Conservation (phyloP, 2,113 vertebrate species). For the Climacteris rufus region DNA sequence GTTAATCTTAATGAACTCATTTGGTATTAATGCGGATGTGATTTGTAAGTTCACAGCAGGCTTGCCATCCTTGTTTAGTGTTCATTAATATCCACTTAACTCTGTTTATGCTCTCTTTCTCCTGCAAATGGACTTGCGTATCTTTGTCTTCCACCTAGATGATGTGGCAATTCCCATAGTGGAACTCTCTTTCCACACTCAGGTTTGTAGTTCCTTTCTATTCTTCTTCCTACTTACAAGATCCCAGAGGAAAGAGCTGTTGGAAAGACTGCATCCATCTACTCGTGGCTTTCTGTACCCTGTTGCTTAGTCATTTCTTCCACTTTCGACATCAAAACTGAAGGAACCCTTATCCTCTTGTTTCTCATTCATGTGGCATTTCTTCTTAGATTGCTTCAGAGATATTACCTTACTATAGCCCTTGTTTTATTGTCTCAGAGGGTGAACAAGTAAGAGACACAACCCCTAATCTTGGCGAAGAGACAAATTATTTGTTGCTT, state of each 20-base stretch:
- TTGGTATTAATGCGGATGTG: conserved; percentile 68
- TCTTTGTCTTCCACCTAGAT: conserved; percentile 11
- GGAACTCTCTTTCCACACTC: neutral
- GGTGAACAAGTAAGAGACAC: neutral
- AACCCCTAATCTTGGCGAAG: neutral
- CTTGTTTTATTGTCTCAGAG: neutral
- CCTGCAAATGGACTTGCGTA: neutral
- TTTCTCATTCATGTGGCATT: neutral
- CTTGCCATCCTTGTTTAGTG: conserved; percentile 46
- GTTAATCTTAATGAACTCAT: conserved; percentile 75
- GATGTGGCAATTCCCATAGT: conserved; percentile 6
- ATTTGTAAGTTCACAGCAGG: conserved; percentile 62
- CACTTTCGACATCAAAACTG: neutral
- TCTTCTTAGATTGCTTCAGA: neutral
- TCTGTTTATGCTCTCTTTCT: conserved; percentile 16
- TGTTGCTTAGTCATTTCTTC: neutral
- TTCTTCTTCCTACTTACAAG: neutral
- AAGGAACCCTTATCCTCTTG: neutral
- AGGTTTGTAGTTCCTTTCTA: conserved; percentile 8
- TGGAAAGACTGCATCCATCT: neutral
- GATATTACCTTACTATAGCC: neutral
- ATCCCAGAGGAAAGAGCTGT: neutral
- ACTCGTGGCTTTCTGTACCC: neutral
- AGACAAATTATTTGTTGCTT: conserved; percentile 20
- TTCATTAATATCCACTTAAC: conserved; percentile 59